phyloP scores from a whole-genome alignment of 2,888 invertebrate species.

The Tortrix viridana region DNA sequence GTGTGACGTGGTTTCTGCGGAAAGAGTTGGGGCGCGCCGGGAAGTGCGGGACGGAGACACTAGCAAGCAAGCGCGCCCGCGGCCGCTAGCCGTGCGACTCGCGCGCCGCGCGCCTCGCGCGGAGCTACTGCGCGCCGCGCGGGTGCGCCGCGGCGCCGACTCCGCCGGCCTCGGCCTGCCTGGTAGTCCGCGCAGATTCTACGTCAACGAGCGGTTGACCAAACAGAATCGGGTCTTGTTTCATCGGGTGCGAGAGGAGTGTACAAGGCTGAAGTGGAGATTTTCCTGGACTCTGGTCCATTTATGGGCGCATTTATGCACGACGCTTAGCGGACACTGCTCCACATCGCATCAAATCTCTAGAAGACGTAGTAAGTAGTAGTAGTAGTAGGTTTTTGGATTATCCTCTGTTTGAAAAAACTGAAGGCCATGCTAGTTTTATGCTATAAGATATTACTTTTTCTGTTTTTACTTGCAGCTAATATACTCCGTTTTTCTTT shows the following conservation, averaged over 20 bases:
- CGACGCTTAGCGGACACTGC: neutral
- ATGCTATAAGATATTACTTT: too few relatives aligned
- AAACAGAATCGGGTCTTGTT: neutral
- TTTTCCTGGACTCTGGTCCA: neutral
- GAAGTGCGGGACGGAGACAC: neutral
- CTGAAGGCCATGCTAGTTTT: too few relatives aligned
- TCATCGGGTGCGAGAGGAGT: neutral
- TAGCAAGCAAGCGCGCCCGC: too few relatives aligned
- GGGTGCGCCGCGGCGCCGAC: neutral
- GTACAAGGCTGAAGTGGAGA: neutral
- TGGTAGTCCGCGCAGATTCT: neutral
- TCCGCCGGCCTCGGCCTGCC: neutral
- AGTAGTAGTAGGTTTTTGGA: slow-evolving; percentile 6
- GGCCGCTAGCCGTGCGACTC: neutral
- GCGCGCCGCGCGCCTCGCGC: too few relatives aligned
- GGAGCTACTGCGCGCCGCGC: neutral
- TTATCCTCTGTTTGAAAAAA: too few relatives aligned
- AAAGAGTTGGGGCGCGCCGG: neutral
- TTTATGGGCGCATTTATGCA: slow-evolving; percentile 1
- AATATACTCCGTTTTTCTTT: too few relatives aligned
- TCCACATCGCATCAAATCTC: neutral
- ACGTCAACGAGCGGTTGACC: slow-evolving; percentile 10
- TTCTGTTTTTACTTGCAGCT: too few relatives aligned
- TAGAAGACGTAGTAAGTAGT: neutral
- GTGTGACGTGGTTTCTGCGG: neutral